Percentiles rank a stretch among this genome's conserved stretches.
Conservation (phyloP, 30 jellyfish, hydroid and myxozoan genomes). For the Clytia hemisphaerica region DNA sequence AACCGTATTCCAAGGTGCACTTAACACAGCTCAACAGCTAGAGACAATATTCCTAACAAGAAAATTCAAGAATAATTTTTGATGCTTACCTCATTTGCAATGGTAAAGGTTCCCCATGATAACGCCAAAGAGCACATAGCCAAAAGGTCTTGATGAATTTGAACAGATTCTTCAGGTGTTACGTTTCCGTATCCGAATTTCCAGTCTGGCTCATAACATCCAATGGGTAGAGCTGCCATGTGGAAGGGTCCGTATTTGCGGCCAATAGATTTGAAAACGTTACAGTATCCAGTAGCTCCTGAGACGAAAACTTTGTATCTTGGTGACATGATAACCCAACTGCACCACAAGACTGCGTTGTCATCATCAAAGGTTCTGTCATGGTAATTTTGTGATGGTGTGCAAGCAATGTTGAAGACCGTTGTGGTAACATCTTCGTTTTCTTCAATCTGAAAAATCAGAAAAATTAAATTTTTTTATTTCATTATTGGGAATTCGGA, state of each 20-base stretch:
- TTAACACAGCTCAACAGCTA: no score
- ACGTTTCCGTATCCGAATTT: constrained; percentile 69
- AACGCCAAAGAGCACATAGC: constrained; percentile 98
- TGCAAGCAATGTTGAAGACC: constrained; percentile 70
- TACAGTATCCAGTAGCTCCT: constrained; percentile 91
- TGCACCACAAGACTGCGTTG: constrained; percentile 84
- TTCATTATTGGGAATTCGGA: no score
- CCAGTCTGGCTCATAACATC: constrained; percentile 91
- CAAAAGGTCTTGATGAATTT: constrained; percentile 80
- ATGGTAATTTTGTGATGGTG: constrained; percentile 91
- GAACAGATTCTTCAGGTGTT: constrained; percentile 96
- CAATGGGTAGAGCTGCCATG: constrained; percentile 98
- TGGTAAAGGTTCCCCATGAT: constrained; percentile 92
- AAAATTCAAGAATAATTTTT: no score
- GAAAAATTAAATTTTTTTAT: no score
- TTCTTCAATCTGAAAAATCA: constrained; percentile 42
- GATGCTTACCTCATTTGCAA: constrained; percentile 83
- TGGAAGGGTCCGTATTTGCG: constrained; percentile 96
- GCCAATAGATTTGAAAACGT: constrained; percentile 88
- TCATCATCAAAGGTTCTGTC: constrained; percentile 81
- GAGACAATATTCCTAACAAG: no score
- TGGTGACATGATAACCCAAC: constrained; percentile 87
- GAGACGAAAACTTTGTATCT: constrained; percentile 78
- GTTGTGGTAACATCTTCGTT: constrained; percentile 87
- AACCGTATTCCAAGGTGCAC: no score